Percentiles rank a stretch among this genome's conserved stretches.
Evolutionary conservation across 35 echinoderm and acorn worm species (phyloP).

Genomic region (Hemicentrotus pulcherrimus): DNA sequence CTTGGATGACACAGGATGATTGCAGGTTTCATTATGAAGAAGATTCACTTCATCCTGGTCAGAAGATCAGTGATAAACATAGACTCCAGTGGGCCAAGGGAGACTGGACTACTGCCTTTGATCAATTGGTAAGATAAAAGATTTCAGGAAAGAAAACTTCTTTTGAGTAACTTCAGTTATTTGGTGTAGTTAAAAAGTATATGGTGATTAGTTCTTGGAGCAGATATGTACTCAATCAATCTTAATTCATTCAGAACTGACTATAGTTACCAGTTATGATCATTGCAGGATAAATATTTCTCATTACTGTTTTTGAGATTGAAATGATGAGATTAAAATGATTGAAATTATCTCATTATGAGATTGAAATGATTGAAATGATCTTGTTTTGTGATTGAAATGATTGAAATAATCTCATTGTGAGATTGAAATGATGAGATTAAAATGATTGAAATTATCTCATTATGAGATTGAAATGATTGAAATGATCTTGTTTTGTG

Average conservation of each 20-base stretch:
- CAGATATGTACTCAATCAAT: slow-evolving; percentile 36
- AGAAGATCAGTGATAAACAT: slow-evolving; percentile 75
- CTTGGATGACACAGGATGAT: slow-evolving; percentile 60
- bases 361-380: background rate
- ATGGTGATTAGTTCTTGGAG: background rate
- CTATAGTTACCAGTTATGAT: too few relatives aligned
- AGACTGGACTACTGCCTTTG: slow-evolving; percentile 83
- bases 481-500: too few relatives aligned
- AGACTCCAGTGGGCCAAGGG: slow-evolving; percentile 77
- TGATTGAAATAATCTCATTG: too few relatives aligned
- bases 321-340: too few relatives aligned
- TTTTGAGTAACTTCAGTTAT: too few relatives aligned
- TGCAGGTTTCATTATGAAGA: slow-evolving; percentile 78
- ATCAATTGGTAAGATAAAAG: slow-evolving; percentile 70
- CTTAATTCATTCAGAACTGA: background rate
- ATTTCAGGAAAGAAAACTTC: background rate
- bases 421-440: too few relatives aligned
- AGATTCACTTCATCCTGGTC: slow-evolving; percentile 48
- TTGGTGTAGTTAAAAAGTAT: too few relatives aligned
- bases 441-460: background rate
- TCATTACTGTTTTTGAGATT: too few relatives aligned
- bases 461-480: too few relatives aligned
- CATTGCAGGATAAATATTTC: too few relatives aligned
- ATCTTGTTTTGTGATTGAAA: too few relatives aligned
- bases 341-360: background rate